These are phyloP conservation scores for Lysandra coridon DNA, from an alignment of 2,888 invertebrate genomes.

Conservation along the genomic window DNA sequence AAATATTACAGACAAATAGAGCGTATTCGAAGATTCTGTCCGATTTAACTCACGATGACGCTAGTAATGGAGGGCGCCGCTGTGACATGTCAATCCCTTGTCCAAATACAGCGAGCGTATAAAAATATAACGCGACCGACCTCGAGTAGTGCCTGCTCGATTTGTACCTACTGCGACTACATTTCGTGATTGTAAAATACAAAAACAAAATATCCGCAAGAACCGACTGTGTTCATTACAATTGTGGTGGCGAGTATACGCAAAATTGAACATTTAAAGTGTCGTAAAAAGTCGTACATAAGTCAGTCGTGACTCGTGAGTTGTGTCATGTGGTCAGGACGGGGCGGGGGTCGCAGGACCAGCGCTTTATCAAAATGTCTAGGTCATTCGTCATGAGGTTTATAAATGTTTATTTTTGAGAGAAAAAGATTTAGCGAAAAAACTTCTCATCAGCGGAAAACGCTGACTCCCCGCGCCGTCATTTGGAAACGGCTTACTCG, in stretches of 20 bases:
- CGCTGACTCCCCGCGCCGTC: neutral
- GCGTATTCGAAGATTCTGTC: neutral
- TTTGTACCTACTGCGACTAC: neutral
- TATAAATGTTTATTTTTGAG: slow-evolving; percentile 11
- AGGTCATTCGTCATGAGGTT: neutral
- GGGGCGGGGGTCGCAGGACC: neutral
- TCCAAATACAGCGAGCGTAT: neutral
- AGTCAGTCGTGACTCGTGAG: neutral
- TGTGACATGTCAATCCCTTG: neutral
- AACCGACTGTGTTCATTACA: no score
- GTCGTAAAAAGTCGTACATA: neutral
- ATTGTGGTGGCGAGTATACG: no score
- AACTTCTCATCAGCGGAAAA: slow-evolving; percentile 1
- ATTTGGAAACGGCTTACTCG: slow-evolving; percentile 1
- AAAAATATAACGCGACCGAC: neutral
- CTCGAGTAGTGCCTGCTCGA: neutral
- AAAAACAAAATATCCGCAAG: no score
- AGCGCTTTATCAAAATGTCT: neutral
- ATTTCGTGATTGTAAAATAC: no score
- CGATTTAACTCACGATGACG: slow-evolving; percentile 4
- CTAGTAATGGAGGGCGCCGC: neutral
- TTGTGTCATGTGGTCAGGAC: neutral
- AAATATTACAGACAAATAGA: neutral
- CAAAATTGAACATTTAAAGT: neutral
- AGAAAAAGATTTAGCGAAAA: neutral